phyloP scores from a whole-genome alignment of 2,888 invertebrate genomes.

The Sthenelais limicola region DNA sequence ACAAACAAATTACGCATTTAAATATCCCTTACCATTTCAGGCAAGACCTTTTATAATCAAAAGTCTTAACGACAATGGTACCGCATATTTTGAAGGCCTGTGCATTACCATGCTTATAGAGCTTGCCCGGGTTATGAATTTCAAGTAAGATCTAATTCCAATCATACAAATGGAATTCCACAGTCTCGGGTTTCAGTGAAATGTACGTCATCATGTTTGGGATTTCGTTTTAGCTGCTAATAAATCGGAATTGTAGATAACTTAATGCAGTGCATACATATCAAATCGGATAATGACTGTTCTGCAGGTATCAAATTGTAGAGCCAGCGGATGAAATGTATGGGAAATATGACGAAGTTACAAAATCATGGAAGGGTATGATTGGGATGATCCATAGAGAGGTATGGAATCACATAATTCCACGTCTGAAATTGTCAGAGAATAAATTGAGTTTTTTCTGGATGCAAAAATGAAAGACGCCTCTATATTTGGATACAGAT shows the following conservation, averaged over 20 bases:
- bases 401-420: conserved; percentile 33
- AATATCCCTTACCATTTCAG: background rate
- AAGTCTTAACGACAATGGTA: background rate
- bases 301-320: conserved; percentile 42
- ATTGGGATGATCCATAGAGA: conserved; percentile 44
- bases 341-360: conserved; percentile 32
- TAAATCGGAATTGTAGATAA: no score
- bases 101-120: conserved; percentile 8
- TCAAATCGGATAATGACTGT: no score
- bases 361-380: conserved; percentile 46
- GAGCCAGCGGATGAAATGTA: conserved; percentile 44
- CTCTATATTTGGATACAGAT: no score
- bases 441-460: no score
- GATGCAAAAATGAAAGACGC: no score
- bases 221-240: no score
- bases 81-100: background rate
- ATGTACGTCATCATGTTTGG: no score
- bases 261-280: no score
- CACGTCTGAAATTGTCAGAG: no score
- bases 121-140: background rate
- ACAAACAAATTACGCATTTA: no score
- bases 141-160: background rate
- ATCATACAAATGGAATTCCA: background rate
- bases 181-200: no score
- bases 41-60: background rate